Conservation (phyloP, 1,140 invertebrate species). For the Drusus annulatus region DNA sequence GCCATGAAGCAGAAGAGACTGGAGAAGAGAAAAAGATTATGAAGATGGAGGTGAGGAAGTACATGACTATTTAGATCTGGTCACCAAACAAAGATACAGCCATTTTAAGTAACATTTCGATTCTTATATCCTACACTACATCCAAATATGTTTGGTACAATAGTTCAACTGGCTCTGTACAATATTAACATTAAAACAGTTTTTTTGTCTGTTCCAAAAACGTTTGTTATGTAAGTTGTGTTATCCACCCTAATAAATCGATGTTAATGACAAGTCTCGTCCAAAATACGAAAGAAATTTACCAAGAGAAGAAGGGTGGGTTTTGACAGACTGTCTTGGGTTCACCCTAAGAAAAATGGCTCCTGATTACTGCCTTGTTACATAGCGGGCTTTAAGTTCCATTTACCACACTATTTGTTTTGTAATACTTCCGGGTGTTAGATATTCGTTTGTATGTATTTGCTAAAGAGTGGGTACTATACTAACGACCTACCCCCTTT, state of each 20-base stretch:
- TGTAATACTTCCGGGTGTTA: conserved; percentile 1
- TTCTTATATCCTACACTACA: no score
- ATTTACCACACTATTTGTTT: conserved; percentile 7
- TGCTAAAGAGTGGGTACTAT: neutral
- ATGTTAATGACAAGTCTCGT: neutral
- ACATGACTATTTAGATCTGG: no score
- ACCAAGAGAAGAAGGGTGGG: conserved; percentile 12
- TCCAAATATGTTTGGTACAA: no score
- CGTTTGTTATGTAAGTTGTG: no score
- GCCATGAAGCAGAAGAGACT: no score
- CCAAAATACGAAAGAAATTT: conserved; percentile 7
- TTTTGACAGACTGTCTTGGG: conserved; percentile 41
- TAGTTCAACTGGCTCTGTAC: no score
- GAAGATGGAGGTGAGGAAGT: no score
- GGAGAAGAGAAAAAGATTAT: no score
- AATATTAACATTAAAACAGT: no score
- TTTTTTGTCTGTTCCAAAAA: no score
- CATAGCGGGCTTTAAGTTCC: neutral
- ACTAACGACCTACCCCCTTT: conserved; percentile 4
- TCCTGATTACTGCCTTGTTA: conserved; percentile 36
- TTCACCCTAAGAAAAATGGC: conserved; percentile 22
- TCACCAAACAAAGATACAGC: no score
- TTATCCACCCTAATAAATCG: neutral
- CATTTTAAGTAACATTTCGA: no score
- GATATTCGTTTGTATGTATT: neutral